Evolutionary conservation across 1,140 invertebrate genomes (phyloP).

Genomic region (Dinoponera quadriceps): DNA sequence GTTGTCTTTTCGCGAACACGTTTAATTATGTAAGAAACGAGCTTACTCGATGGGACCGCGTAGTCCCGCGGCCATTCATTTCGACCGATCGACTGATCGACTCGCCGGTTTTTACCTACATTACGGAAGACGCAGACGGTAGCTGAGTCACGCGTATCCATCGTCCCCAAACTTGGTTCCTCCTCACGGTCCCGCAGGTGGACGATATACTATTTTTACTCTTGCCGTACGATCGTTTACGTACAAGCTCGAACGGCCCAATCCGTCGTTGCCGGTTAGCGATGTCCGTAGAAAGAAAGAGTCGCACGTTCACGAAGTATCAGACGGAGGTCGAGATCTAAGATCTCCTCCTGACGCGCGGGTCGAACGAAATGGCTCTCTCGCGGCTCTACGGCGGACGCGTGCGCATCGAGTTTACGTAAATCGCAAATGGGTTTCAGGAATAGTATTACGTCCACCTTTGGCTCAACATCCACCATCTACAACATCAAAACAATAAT

Average conservation of each 20-base stretch:
- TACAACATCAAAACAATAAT: constrained; percentile 71
- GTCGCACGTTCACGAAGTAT: neutral
- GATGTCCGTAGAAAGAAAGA: neutral
- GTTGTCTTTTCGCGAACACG: constrained; percentile 55
- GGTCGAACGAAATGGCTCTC: neutral
- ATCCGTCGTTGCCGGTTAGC: neutral
- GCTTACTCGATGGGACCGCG: constrained; percentile 49
- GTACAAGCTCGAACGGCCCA: no score
- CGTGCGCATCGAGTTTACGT: no score
- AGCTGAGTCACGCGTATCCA: constrained; percentile 54
- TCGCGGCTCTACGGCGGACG: neutral
- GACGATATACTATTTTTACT: constrained; percentile 58
- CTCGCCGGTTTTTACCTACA: constrained; percentile 52
- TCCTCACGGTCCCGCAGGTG: constrained; percentile 44
- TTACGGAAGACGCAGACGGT: constrained; percentile 57
- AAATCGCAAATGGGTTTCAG: constrained; percentile 9
- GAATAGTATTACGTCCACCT: constrained; percentile 52
- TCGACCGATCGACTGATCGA: constrained; percentile 70
- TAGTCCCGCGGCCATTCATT: constrained; percentile 59
- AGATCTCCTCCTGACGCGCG: neutral
- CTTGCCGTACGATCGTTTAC: no score
- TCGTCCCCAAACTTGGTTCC: constrained; percentile 38
- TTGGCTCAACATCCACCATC: constrained; percentile 48
- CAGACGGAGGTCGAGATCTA: neutral
- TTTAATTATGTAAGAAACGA: constrained; percentile 55